Conservation (phyloP, 2,113 vertebrate genomes). For the Neodon shergylaensis region DNA sequence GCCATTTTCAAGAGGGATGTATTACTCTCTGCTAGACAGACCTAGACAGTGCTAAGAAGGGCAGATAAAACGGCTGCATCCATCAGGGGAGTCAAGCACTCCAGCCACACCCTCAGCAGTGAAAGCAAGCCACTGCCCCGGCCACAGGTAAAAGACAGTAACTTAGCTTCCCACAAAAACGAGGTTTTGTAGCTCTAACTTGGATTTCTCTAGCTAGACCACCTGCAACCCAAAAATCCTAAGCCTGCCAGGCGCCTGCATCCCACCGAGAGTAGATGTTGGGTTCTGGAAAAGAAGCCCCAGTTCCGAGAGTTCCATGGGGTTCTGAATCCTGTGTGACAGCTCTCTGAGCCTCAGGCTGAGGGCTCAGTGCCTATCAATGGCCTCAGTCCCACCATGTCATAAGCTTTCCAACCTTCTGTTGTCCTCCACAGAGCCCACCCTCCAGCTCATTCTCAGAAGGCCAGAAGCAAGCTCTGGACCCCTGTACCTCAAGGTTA, state of each 20-base stretch:
- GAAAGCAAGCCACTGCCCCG: fast-evolving
- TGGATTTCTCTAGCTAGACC: neutral
- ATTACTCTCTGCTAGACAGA: neutral
- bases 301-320: fast-evolving
- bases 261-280: fast-evolving
- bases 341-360: neutral
- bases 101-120: fast-evolving
- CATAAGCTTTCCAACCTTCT: neutral
- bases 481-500: neutral
- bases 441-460: neutral
- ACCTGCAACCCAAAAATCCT: fast-evolving
- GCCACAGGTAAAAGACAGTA: fast-evolving
- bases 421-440: fast-evolving
- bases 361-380: neutral
- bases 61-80: fast-evolving
- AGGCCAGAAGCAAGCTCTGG: neutral
- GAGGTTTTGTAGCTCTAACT: neutral
- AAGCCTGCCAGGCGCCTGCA: fast-evolving
- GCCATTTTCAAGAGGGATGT: neutral
- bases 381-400: fast-evolving
- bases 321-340: neutral
- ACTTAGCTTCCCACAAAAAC: fast-evolving
- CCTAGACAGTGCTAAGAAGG: no score
- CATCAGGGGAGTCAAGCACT: fast-evolving
- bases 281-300: neutral